phyloP scores from a whole-genome alignment of 2,888 invertebrate genomes.

The Willowsia nigromaculata region DNA sequence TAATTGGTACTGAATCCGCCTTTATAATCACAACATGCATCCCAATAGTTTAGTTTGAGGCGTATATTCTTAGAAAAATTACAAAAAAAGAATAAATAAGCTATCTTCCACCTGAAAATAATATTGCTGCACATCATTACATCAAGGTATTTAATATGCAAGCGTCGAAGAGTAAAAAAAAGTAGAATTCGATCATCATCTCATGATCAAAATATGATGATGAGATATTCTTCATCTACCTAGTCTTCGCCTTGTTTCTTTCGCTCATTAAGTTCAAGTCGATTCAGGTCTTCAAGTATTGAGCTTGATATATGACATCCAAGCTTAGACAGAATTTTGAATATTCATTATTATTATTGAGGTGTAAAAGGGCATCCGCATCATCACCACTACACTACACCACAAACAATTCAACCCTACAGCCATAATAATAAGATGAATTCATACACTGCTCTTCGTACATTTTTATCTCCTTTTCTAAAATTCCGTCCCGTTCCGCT shows the following conservation, averaged over 20 bases:
- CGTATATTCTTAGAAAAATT: background rate
- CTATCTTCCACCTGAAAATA: background rate
- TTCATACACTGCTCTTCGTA: background rate
- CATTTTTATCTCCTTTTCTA: constrained; percentile 12
- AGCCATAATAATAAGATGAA: constrained; percentile 18
- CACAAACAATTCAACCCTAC: constrained; percentile 14
- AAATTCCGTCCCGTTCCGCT: constrained; percentile 28
- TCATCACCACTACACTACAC: background rate
- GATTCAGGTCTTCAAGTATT: constrained; percentile 29
- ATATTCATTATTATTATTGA: constrained; percentile 59
- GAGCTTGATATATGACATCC: constrained; percentile 57
- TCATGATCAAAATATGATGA: constrained; percentile 46
- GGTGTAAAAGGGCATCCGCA: constrained; percentile 64
- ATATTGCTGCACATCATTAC: too few species aligned
- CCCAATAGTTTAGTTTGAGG: background rate
- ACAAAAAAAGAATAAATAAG: background rate
- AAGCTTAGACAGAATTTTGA: constrained; percentile 54
- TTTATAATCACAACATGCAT: constrained; percentile 68
- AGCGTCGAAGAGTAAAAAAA: constrained; percentile 12
- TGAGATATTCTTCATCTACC: constrained; percentile 15
- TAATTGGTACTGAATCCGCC: constrained; percentile 56
- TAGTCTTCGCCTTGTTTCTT: background rate
- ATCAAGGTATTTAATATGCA: constrained; percentile 26
- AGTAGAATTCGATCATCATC: constrained; percentile 10
- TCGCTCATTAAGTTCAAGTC: constrained; percentile 44